Base-by-base conservation (phyloP, 2,888 invertebrate species). In the Melieria omissa region DNA sequence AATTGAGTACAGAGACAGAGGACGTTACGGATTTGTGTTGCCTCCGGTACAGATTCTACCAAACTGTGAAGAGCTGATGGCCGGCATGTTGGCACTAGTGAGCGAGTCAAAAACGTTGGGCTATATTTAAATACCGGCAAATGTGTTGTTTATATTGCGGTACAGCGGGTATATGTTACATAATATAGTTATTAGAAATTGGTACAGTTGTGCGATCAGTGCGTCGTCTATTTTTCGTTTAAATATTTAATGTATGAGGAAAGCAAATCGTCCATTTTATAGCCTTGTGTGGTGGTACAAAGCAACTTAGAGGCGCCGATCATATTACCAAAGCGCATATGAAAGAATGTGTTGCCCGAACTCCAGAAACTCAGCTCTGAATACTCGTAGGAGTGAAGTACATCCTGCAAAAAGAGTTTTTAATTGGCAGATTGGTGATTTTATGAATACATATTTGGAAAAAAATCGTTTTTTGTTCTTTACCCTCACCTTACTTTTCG, bases 261-360 rank as follows among this genome's bases (percentile, higher is more conserved):
- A 80, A 98, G 90, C 67, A 98, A 90, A 86, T 98, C 97, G 85
- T 98, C 97, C 94, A 98, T 97, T 90, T 98, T 98, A 88, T 98
- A 97, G 52, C 97, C 98, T 81, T 96, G 89, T 0, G 93, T 92
- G 4, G 97, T 98, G 88, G 97, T 96, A 85, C 96, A 97, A 3
- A 98, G 89, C 72, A 93, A 88, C 86, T 97, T 97, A 45, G 93
- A 94, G 70, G 96, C 96, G 61, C 94, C 91, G 80, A 98, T 92
- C 85, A 98, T 91, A 84, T 96, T 97, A n/a, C 97, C 97, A 82
- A 98, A 95, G 0, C 97, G 96, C 89, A 97, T 92, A 82, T 96
- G 95, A 89, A 98, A 98, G 85, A 94, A 98, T 0, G 95, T 97
- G 85, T 96, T 97, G 10, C 97, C 97, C 8, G 96, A 96, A 58